phyloP scores from a whole-genome alignment of 2,113 vertebrate species.

The Lota lota region DNA sequence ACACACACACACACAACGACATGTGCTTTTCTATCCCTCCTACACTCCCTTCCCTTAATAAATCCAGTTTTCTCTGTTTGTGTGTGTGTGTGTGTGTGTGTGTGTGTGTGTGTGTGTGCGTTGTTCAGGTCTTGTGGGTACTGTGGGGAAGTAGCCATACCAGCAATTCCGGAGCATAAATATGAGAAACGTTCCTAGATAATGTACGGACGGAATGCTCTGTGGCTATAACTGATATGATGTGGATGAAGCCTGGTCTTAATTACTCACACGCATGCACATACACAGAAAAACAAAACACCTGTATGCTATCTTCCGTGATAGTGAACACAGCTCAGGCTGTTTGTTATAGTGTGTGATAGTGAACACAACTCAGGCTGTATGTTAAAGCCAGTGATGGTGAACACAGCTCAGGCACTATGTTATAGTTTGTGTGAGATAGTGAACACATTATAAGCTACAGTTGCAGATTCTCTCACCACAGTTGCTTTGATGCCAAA shows the following conservation, averaged over 20 bases:
- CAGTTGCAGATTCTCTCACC: not conserved
- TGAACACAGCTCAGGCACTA: no score
- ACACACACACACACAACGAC: not conserved
- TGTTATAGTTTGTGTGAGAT: no score
- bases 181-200: constrained; percentile 52
- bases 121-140: constrained; percentile 32
- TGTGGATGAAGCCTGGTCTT: constrained; percentile 41
- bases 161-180: constrained; percentile 56
- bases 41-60: constrained; percentile 42
- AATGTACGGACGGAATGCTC: constrained; percentile 45
- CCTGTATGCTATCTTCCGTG: no score
- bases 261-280: constrained; percentile 29
- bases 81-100: constrained; percentile 41
- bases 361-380: no score
- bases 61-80: no score
- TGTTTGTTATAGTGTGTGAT: no score
- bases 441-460: no score
- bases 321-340: no score
- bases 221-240: constrained; percentile 59
- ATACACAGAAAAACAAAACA: not conserved
- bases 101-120: constrained; percentile 35
- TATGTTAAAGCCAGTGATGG: no score
- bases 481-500: not conserved
- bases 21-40: constrained; percentile 23
- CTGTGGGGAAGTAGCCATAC: constrained; percentile 31